A percentile compares a stretch with the other conserved stretches of the same genome.
These are phyloP conservation scores for Chaetura pelagica DNA, from an alignment of 2,113 vertebrate genomes.

Conservation along the genomic window DNA sequence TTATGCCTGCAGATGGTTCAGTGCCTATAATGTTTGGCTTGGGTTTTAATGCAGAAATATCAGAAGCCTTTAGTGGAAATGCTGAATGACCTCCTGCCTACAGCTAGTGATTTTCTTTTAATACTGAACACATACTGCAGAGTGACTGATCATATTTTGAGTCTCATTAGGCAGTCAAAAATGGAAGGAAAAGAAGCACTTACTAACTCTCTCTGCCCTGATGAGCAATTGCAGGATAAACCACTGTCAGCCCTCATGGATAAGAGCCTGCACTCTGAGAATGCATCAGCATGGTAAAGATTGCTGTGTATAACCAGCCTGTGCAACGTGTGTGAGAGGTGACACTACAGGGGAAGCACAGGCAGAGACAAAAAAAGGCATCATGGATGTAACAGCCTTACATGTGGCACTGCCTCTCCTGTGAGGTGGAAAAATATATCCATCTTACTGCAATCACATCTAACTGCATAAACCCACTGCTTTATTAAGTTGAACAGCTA, in stretches of 20 bases:
- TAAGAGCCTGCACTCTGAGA: background rate
- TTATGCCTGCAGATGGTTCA: conserved; percentile 44
- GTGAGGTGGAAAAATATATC: background rate
- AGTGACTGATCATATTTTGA: conserved; percentile 28
- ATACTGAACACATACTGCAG: background rate
- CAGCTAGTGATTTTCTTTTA: conserved; percentile 25
- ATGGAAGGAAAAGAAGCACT: background rate
- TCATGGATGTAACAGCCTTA: background rate
- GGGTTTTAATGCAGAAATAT: conserved; percentile 34
- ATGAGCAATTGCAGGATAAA: background rate
- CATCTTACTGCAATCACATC: background rate
- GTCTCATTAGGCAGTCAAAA: conserved; percentile 38
- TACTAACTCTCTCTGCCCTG: background rate
- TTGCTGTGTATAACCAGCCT: background rate
- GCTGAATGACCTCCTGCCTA: conserved; percentile 51
- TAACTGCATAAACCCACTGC: background rate
- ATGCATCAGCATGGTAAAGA: background rate
- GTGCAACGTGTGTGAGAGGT: background rate
- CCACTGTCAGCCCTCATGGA: background rate
- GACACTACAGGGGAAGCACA: background rate
- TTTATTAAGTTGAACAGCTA: background rate
- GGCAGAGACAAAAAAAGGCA: background rate
- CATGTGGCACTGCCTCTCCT: background rate
- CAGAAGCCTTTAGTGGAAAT: conserved; percentile 14
- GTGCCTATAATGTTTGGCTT: conserved; percentile 16